Base-by-base conservation (phyloP, 2,888 invertebrate species). In the Odontocolon sp. region DNA sequence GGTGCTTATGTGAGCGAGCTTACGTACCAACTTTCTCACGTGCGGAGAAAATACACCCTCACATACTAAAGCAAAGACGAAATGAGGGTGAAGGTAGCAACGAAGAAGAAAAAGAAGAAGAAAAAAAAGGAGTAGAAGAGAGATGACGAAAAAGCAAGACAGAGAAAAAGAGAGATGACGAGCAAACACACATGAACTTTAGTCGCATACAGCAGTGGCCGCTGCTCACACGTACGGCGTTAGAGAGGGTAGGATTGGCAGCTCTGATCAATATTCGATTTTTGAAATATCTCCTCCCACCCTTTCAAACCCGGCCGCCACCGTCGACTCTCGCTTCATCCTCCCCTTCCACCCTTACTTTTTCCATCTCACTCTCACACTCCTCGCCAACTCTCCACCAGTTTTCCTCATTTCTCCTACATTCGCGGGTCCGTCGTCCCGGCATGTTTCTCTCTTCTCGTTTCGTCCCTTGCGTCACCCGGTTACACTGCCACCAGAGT, bases 181-280 rank as follows among this genome's bases (percentile, higher is more conserved):
- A 76, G 72, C 63, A 70, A 78, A 67, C 77, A 76, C 78, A 72
- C 71, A 67, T 26, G 67, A 77, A 72, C 71, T 72, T 72, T 68
- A 68, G 61, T 64, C 63, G 71, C 61, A 72, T 77, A 77, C 57
- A 59, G 42, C 0, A 59, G 52, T 50, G 52, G n/a, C 31, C 21
- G 47, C n/a, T 11, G 63, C 57, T 70, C 70, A 77, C 75, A 68
- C 70, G 74, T 52, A 73, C 52, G 50, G 59, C 87, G 88, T 88
- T 87, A 86, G 85, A 86, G 86, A 84, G 86, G 85, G 86, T 87
- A 85, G 89, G 87, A 89, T 89, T 89, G 89, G 87, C 89, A 88
- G 88, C 86, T 86, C 89, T 89, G 89, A 89, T 89, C 89, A 89
- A 89, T 89, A 89, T 89, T 89, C 89, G 89, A 89, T 89, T 89